These are phyloP conservation scores for Karalla daura DNA, from an alignment of 2,797 vertebrate species.

Conservation along the genomic window DNA sequence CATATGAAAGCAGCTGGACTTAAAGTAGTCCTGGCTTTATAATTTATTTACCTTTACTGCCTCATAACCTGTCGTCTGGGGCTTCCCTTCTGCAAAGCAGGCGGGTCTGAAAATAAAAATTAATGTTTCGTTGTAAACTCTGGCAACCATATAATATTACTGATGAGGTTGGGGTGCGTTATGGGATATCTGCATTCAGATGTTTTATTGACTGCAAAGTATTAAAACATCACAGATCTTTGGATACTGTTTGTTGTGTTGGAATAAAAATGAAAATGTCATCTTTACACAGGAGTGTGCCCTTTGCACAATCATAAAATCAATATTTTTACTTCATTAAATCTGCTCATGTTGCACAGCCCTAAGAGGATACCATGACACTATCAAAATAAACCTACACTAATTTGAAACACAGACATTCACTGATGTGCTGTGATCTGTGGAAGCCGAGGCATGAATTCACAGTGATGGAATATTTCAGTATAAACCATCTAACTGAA, in stretches of 20 bases:
- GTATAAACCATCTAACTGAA: not conserved
- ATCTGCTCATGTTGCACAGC: not conserved
- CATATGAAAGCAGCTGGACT: not conserved
- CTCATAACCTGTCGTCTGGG: not conserved
- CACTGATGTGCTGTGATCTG: too few species aligned
- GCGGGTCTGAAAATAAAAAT: constrained; percentile 16
- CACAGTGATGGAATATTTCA: not conserved
- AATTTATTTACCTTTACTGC: not conserved
- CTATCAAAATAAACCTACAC: not conserved
- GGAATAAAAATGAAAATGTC: not conserved
- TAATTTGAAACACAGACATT: not conserved
- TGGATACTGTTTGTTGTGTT: not conserved
- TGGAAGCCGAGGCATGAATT: not conserved
- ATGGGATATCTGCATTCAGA: not conserved
- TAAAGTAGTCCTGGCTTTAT: not conserved
- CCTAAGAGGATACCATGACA: not conserved
- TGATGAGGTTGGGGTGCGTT: not conserved
- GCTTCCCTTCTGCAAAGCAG: not conserved
- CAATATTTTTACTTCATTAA: not conserved
- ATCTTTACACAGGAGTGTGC: not conserved
- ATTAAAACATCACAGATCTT: not conserved
- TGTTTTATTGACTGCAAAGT: not conserved
- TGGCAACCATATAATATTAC: not conserved
- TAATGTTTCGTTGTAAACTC: not conserved
- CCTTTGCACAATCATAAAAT: not conserved